Conservation (phyloP, 2,113 vertebrate genomes). For the Cathartes aura region DNA sequence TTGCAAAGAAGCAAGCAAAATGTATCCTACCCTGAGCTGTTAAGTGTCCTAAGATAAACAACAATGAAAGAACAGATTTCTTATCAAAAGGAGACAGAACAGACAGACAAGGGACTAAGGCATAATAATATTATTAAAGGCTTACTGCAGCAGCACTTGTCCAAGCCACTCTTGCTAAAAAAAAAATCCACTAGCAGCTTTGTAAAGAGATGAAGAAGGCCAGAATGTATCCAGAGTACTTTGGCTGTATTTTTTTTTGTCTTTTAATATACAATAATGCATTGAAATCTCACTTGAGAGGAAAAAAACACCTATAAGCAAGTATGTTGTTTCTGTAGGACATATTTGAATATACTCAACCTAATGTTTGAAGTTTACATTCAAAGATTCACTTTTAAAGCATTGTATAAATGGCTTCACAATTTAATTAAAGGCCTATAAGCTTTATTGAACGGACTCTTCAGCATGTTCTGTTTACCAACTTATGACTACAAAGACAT, state of each 20-base stretch:
- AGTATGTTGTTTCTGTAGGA: neutral
- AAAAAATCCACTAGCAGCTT: neutral
- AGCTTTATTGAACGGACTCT: neutral
- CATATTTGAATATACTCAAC: neutral
- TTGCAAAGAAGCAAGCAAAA: neutral
- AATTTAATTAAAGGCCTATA: slow-evolving; percentile 21
- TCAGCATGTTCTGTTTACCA: neutral
- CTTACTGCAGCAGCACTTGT: neutral
- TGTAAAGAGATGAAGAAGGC: neutral
- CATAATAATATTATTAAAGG: neutral
- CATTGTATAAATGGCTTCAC: neutral
- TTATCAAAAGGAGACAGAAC: neutral
- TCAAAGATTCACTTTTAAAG: neutral
- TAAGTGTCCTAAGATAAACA: neutral
- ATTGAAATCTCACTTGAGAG: neutral
- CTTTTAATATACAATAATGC: neutral
- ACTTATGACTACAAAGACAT: neutral
- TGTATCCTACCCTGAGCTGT: neutral
- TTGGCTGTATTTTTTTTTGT: neutral
- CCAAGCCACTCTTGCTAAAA: neutral
- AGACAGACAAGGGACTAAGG: neutral
- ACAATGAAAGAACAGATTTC: neutral
- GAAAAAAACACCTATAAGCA: neutral
- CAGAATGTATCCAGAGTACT: neutral
- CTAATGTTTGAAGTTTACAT: neutral